phyloP scores from a whole-genome alignment of 2,113 vertebrate genomes.

The Myiopsitta monachus region DNA sequence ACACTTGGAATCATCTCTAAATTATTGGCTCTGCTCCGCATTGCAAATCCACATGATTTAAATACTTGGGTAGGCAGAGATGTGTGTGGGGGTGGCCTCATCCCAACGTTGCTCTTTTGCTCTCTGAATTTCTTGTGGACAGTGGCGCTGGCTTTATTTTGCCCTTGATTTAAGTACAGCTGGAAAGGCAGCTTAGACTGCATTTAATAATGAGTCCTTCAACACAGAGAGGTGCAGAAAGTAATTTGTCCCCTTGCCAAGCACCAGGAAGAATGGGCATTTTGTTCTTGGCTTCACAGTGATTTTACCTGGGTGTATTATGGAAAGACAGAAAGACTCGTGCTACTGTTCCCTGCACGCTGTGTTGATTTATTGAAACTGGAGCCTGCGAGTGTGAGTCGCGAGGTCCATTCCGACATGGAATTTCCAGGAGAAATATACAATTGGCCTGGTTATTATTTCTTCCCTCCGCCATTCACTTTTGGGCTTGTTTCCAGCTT shows the following conservation, averaged over 20 bases:
- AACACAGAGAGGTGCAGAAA: slow-evolving; percentile 79
- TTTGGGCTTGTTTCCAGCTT: slow-evolving; percentile 70
- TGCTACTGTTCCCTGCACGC: slow-evolving; percentile 70
- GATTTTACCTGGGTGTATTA: slow-evolving; percentile 78
- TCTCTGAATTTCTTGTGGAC: background rate
- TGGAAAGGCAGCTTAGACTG: slow-evolving; percentile 67
- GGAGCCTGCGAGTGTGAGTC: slow-evolving; percentile 76
- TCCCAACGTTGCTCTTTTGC: background rate
- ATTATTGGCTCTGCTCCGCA: background rate
- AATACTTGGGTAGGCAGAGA: background rate
- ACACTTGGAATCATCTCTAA: background rate
- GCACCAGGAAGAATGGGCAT: slow-evolving; percentile 79
- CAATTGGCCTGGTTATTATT: slow-evolving; percentile 64
- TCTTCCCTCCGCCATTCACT: background rate
- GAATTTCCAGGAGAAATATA: slow-evolving; percentile 82
- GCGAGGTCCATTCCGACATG: slow-evolving; percentile 69
- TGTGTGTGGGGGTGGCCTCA: background rate
- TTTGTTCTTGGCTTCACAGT: slow-evolving; percentile 75
- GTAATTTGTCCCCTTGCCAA: slow-evolving; percentile 79
- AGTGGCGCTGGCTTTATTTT: background rate
- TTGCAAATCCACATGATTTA: background rate
- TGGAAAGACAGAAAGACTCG: slow-evolving; percentile 65
- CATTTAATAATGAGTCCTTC: slow-evolving; percentile 73
- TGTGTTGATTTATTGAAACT: slow-evolving; percentile 83
- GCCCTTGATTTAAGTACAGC: slow-evolving; percentile 68